These are phyloP conservation scores for Ellobius talpinus DNA, from an alignment of 2,113 vertebrate species.

Conservation along the genomic window DNA sequence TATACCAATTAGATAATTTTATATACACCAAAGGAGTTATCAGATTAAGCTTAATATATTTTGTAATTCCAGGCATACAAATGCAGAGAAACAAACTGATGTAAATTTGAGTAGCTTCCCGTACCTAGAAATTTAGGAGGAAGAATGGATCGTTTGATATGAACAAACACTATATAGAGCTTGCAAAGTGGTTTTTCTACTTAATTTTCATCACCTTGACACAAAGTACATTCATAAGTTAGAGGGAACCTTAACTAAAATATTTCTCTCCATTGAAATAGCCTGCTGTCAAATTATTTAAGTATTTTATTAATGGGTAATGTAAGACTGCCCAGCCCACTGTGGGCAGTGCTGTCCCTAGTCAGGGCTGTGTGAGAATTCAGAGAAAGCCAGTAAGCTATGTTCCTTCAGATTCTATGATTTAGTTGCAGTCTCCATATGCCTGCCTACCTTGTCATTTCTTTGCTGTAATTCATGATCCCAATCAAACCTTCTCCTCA, in stretches of 20 bases:
- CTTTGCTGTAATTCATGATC: background rate
- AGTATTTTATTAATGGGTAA: background rate
- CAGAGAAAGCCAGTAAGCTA: background rate
- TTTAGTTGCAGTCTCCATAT: background rate
- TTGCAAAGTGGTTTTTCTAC: background rate
- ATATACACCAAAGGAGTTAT: background rate
- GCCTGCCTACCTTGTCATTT: fast-evolving
- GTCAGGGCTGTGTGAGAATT: fast-evolving
- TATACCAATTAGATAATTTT: too few species aligned
- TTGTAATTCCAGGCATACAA: background rate
- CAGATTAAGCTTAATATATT: background rate
- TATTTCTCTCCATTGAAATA: background rate
- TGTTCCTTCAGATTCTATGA: too few species aligned
- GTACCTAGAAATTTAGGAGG: background rate
- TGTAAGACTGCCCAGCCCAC: background rate
- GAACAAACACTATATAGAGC: background rate
- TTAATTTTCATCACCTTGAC: background rate
- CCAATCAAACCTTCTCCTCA: background rate
- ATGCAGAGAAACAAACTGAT: background rate
- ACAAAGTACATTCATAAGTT: background rate
- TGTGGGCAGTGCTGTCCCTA: background rate
- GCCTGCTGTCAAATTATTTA: background rate
- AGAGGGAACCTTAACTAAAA: background rate
- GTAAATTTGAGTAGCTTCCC: background rate
- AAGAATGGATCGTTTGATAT: fast-evolving